Conservation (phyloP, 2,113 vertebrate species). For the Lycaon pictus region DNA sequence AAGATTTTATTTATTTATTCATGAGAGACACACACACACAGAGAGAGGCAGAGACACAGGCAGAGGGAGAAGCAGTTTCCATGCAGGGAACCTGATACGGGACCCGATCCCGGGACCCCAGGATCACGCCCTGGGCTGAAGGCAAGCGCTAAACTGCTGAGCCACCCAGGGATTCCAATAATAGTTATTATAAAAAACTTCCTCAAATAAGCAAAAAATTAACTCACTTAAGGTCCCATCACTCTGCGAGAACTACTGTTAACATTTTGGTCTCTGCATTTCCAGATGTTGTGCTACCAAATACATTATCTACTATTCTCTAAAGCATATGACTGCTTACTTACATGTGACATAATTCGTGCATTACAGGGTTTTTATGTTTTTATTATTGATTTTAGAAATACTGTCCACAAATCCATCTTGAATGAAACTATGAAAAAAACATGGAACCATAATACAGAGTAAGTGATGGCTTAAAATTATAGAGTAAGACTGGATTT, state of each 20-base stretch:
- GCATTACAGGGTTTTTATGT: background rate
- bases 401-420: background rate
- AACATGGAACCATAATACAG: background rate
- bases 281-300: background rate
- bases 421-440: background rate
- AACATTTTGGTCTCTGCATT: background rate
- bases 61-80: too few species aligned
- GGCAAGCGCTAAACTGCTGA: too few species aligned
- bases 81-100: too few species aligned
- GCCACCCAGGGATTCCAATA: background rate
- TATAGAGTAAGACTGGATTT: background rate
- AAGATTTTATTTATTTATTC: too few species aligned
- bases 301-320: background rate
- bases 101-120: too few species aligned
- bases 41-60: too few species aligned
- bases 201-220: background rate
- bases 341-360: background rate
- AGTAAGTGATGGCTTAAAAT: slow-evolving; percentile 1
- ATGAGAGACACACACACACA: too few species aligned
- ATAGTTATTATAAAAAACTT: background rate
- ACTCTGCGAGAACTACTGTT: background rate
- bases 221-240: background rate
- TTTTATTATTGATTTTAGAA: slow-evolving; percentile 47
- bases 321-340: background rate
- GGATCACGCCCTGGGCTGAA: too few species aligned